Evolutionary conservation across 1,140 invertebrate species (phyloP), one percentile per base, ranked within the genome.

Genomic region (Drosophila mayri): DNA sequence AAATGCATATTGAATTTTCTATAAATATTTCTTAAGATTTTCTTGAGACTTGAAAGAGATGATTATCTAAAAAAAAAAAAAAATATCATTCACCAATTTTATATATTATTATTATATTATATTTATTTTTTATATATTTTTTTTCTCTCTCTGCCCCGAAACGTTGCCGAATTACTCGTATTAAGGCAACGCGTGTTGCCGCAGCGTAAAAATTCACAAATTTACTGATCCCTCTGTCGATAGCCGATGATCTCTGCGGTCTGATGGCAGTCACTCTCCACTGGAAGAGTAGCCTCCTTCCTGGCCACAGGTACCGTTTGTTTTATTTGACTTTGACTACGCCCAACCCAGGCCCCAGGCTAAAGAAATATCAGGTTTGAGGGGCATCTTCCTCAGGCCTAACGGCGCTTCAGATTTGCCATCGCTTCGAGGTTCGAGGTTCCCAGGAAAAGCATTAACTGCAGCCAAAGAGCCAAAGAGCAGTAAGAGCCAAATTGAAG

Each of bases 131-230:
- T 8, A 0, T 1, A 10, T 4, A 8, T 10, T 14, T 4, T 12
- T 52, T 67, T 52, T 37, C 25, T 52, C 25, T 32, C 32, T 55
- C 32, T 67, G 40, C 32, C 38, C 66, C n/a, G 25, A 40, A 37
- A 22, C 18, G 49, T 67, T 73, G 43, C 70, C 75, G 80, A 90
- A 90, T 88, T 76, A 81, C 74, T 85, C 63, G 81, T 64, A 90
- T 88, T 88, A 90, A 85, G 63, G 44, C 37, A 72, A 66, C 75
- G 82, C 79, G 80, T 83, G 76, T 84, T 83, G 66, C 67, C 65
- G 54, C 77, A 79, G 84, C 79, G 84, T 84, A 78, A 88, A 84
- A 88, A 78, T 88, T 78, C 80, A 83, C 84, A 90, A 90, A 88
- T 90, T 90, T 81, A 38, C 70, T 78, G 85, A 88, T 88, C 54